Evolutionary conservation across 2,797 vertebrate genomes (phyloP).

Genomic region (Anas bahamensis): DNA sequence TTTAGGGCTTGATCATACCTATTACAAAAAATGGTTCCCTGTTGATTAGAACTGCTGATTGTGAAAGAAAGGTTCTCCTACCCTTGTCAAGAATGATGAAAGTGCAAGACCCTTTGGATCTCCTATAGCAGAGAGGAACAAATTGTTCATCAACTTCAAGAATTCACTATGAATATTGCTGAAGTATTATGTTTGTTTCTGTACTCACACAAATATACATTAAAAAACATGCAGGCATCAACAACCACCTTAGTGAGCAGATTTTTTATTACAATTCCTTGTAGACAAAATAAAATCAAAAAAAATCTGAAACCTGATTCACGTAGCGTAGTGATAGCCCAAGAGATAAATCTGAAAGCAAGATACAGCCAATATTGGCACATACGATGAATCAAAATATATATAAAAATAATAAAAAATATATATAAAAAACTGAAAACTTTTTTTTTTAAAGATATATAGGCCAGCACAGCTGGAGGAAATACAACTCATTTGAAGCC

Average conservation of each 20-base stretch:
- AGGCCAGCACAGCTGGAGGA: background rate
- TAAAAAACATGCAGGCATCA: background rate
- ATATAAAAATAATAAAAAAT: background rate
- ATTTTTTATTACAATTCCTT: background rate
- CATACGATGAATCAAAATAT: background rate
- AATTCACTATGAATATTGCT: background rate
- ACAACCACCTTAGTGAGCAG: background rate
- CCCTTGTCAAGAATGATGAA: background rate
- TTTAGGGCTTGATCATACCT: background rate
- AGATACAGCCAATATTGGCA: background rate
- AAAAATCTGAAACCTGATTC: background rate
- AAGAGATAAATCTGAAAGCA: background rate
- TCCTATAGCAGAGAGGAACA: background rate
- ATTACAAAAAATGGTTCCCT: background rate
- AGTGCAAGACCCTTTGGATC: accelerated
- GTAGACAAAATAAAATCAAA: background rate
- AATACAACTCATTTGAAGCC: background rate
- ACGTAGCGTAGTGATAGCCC: background rate
- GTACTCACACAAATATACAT: background rate
- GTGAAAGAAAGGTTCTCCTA: background rate
- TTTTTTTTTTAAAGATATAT: background rate
- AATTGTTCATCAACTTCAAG: background rate
- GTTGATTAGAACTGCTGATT: background rate
- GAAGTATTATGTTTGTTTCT: background rate
- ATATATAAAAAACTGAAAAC: background rate